Percentiles rank a stretch among this genome's conserved stretches.
Conservation (phyloP, 1,140 invertebrate genomes). For the Melitaea cinxia region DNA sequence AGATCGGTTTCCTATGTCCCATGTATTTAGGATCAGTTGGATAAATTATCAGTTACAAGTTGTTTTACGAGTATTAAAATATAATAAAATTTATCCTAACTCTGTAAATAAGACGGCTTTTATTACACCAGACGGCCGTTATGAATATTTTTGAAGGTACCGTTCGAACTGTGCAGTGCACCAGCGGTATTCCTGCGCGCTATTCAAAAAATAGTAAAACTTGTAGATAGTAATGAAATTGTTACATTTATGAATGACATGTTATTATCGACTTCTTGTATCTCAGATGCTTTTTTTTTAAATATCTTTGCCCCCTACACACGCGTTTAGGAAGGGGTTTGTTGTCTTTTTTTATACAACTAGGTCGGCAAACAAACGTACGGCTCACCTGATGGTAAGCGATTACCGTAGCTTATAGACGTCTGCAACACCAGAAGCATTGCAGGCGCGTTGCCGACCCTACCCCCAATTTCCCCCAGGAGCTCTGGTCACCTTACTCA, state of each 20-base stretch:
- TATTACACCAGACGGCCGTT: slow-evolving; percentile 28
- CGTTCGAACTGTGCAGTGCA: slow-evolving; percentile 31
- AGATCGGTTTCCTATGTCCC: slow-evolving; percentile 26
- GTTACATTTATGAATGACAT: slow-evolving; percentile 21
- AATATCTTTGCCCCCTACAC: too few relatives aligned
- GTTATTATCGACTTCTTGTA: slow-evolving; percentile 7
- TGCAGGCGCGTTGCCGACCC: too few relatives aligned
- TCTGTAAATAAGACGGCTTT: slow-evolving; percentile 34
- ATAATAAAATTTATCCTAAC: slow-evolving; percentile 15
- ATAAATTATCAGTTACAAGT: slow-evolving; percentile 42
- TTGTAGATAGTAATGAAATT: neutral
- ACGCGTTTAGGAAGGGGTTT: too few relatives aligned
- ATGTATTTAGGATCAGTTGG: slow-evolving; percentile 50
- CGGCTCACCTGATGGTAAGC: too few relatives aligned
- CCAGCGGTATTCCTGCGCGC: slow-evolving; percentile 21
- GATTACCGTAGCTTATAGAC: too few relatives aligned
- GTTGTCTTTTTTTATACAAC: too few relatives aligned
- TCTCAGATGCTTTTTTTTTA: too few relatives aligned
- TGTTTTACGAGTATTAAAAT: slow-evolving; percentile 60
- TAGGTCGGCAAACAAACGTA: too few relatives aligned
- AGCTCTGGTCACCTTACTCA: too few relatives aligned
- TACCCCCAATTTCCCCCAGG: too few relatives aligned
- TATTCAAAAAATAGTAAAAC: neutral
- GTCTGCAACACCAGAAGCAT: too few relatives aligned
- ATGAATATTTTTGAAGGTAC: slow-evolving; percentile 32